A percentile compares a stretch with the other conserved stretches of the same genome.
Evolutionary conservation across 1,140 invertebrate genomes (phyloP).

Genomic region (Schlechtendalia chinensis): DNA sequence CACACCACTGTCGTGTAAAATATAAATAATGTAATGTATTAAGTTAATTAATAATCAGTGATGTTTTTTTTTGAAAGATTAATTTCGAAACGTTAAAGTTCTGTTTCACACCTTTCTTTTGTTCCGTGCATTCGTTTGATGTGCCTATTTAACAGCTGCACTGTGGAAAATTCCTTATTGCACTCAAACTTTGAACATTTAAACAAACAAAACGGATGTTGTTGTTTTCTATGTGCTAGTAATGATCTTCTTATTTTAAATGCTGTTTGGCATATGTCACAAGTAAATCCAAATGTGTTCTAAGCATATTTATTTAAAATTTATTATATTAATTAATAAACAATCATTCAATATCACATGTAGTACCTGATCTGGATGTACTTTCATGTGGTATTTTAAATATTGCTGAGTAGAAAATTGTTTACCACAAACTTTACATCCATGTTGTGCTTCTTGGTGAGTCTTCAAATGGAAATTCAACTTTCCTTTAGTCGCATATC

Average conservation of each 20-base stretch:
- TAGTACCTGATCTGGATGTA: conserved; percentile 34
- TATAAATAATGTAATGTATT: not conserved
- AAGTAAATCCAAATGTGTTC: conserved; percentile 27
- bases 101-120: not conserved
- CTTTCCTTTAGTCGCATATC: conserved; percentile 47
- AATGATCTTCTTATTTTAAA: conserved; percentile 26
- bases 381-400: conserved; percentile 40
- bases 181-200: conserved; percentile 37
- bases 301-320: conserved; percentile 17
- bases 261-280: conserved; percentile 31
- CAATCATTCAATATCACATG: not conserved
- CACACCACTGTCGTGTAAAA: not conserved
- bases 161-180: conserved; percentile 28
- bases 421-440: conserved; percentile 16
- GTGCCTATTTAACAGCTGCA: conserved; percentile 35
- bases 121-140: conserved; percentile 15
- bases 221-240: conserved; percentile 35
- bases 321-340: not conserved
- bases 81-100: not conserved
- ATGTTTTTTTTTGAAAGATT: not conserved
- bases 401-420: conserved; percentile 37
- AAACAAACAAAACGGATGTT: conserved; percentile 35
- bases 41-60: not conserved
- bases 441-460: conserved; percentile 37
- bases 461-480: conserved; percentile 49